Conservation (phyloP, 2,888 invertebrate species). For the Orgyia antiqua region DNA sequence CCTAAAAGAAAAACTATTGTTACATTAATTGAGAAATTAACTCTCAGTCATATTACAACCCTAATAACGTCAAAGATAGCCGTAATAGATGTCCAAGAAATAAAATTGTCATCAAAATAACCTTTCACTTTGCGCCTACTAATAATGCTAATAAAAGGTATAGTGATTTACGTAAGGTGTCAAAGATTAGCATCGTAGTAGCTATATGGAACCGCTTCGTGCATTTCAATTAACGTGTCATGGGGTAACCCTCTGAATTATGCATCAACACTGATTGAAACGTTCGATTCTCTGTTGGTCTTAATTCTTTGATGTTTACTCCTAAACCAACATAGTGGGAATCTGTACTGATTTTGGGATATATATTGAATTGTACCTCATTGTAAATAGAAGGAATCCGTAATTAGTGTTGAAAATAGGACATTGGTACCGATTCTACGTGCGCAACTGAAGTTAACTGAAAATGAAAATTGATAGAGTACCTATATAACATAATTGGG, state of each 20-base stretch:
- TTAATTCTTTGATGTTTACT: slow-evolving; percentile 41
- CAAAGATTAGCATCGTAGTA: slow-evolving; percentile 53
- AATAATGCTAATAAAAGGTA: slow-evolving; percentile 31
- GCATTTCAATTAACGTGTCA: slow-evolving; percentile 51
- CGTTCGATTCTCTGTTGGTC: slow-evolving; percentile 38
- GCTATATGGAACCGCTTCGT: slow-evolving; percentile 33
- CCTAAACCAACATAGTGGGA: too few species aligned
- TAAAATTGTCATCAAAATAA: slow-evolving; percentile 11
- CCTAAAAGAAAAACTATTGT: too few species aligned
- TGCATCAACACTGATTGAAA: slow-evolving; percentile 56
- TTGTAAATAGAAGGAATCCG: too few species aligned
- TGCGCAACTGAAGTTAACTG: too few species aligned
- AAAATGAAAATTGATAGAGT: too few species aligned
- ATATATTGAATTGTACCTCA: too few species aligned
- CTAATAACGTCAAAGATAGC: slow-evolving; percentile 1
- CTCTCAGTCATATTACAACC: background rate
- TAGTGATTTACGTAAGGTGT: slow-evolving; percentile 49
- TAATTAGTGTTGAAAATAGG: too few species aligned
- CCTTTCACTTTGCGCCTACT: slow-evolving; percentile 8
- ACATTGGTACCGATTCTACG: too few species aligned
- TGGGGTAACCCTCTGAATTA: slow-evolving; percentile 44
- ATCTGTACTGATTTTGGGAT: too few species aligned
- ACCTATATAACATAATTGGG: too few species aligned
- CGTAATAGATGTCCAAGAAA: background rate
- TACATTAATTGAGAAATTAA: too few species aligned